Base-by-base conservation (phyloP, 2,113 vertebrate species). In the Trichomycterus rosablanca region DNA sequence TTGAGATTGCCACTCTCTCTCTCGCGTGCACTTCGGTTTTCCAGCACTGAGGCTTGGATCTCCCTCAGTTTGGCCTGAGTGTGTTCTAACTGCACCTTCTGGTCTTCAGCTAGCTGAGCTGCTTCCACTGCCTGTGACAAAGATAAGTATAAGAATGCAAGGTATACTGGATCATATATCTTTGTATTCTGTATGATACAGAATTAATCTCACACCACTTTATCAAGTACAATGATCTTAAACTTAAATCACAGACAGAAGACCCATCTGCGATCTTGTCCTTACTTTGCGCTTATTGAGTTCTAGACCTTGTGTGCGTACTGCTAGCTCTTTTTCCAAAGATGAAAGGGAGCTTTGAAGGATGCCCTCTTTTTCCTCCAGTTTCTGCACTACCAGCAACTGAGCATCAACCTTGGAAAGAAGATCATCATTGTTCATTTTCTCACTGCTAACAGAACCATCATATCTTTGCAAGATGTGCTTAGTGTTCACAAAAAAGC, bases 251-350 rank as follows among this genome's bases (percentile, higher is more conserved):
- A 40, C 3, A 1, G 37, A 11, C 5, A 5, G 2, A n/a, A 8
- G 11, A 40, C 5, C n/a, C n/a, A n/a, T n/a, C n/a, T n/a, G n/a
- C n/a, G n/a, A n/a, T n/a, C n/a, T n/a, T n/a, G 6, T 40, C 5
- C 80, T 85, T 73, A 91, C 93, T 91, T 96, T 96, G 72, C 93
- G 87, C 84, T 96, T 96, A 80, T 96, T 91, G 63, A 95, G 89
- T 55, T 96, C 93, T 28, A 94, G 79, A 0, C 90, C 89, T 74
- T 95, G 93, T 22, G 86, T 90, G 12, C 93, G 84, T 45, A 93
- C 70, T 0, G 88, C 74, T 51, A 95, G 78, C 74, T 96, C 93
- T 74, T 96, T 95, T 66, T 96, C 93, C 68, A 94, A 82, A 0
- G 88, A 59, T 0, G 86, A 87, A 7, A 95, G 70, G 1, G 88